A percentile compares a stretch with the other conserved stretches of the same genome.
Conservation (phyloP, 2,888 invertebrate species). For the Drosophila aldrichi region DNA sequence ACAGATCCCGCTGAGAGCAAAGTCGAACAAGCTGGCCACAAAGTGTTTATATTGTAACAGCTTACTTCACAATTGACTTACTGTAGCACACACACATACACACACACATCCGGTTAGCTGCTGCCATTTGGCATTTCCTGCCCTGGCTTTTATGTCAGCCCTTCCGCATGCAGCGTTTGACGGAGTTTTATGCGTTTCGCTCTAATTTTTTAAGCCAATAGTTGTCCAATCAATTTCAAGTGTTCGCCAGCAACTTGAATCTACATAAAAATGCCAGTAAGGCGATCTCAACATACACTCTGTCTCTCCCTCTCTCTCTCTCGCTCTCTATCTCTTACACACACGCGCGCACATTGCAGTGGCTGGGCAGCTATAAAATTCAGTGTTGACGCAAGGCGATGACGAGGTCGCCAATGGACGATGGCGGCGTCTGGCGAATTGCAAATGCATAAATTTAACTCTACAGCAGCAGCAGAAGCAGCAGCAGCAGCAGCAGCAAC, state of each 20-base stretch:
- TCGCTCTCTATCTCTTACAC: not conserved
- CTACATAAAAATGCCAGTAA: constrained; percentile 64
- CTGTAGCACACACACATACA: constrained; percentile 9
- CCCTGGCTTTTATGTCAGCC: constrained; percentile 66
- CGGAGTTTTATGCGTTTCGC: constrained; percentile 67
- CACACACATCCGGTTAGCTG: constrained; percentile 35
- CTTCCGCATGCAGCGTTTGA: constrained; percentile 40
- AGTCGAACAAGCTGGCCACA: constrained; percentile 44
- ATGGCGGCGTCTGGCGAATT: constrained; percentile 26
- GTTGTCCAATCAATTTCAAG: constrained; percentile 79
- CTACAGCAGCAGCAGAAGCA: constrained; percentile 24
- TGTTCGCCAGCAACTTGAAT: constrained; percentile 66
- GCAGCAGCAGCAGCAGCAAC: constrained; percentile 13
- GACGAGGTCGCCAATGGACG: constrained; percentile 29
- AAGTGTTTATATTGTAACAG: constrained; percentile 70
- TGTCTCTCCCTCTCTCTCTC: not conserved
- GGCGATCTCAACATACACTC: constrained; percentile 10
- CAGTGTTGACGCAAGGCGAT: constrained; percentile 64
- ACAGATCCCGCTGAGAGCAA: not conserved
- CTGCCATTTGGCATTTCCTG: constrained; percentile 49
- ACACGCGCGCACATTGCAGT: constrained; percentile 14
- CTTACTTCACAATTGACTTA: constrained; percentile 22
- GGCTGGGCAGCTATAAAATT: constrained; percentile 61
- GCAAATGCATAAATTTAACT: constrained; percentile 60
- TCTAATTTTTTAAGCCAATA: constrained; percentile 76